Percentiles rank a stretch among this genome's conserved stretches.
Conservation (phyloP, 2,113 vertebrate species). For the Siniperca knerii region DNA sequence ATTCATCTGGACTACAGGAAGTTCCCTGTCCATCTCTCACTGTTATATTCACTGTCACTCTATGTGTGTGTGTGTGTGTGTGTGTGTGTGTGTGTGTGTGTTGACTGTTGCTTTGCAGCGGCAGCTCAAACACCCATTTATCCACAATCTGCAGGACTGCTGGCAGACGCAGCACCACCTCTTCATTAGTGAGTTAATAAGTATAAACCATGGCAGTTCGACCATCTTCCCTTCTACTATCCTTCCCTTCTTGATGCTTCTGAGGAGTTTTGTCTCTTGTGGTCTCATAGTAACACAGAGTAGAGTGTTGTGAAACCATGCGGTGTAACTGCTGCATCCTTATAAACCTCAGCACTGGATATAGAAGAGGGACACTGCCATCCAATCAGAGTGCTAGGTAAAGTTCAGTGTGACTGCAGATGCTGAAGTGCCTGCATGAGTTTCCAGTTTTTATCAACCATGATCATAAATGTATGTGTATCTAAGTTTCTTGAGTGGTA, state of each 20-base stretch:
- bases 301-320: background rate
- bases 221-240: conserved; percentile 9
- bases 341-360: background rate
- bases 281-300: background rate
- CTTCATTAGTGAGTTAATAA: conserved; percentile 92
- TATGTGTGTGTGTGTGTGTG: conserved; percentile 27
- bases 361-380: conserved; percentile 47
- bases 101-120: conserved; percentile 85
- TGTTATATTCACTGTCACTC: conserved; percentile 45
- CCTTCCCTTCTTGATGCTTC: background rate
- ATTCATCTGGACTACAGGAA: background rate
- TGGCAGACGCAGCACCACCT: conserved; percentile 94
- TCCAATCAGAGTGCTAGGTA: conserved; percentile 52
- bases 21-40: background rate
- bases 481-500: background rate
- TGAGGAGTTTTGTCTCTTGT: background rate
- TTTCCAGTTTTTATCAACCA: background rate
- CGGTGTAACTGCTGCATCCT: background rate
- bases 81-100: conserved; percentile 49
- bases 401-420: conserved; percentile 15
- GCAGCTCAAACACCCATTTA: conserved; percentile 91
- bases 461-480: background rate
- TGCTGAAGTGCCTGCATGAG: conserved; percentile 9
- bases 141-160: conserved; percentile 91
- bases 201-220: conserved; percentile 47